Conservation (phyloP, 1,140 invertebrate species). For the Brachionus asplanchnoidis region DNA sequence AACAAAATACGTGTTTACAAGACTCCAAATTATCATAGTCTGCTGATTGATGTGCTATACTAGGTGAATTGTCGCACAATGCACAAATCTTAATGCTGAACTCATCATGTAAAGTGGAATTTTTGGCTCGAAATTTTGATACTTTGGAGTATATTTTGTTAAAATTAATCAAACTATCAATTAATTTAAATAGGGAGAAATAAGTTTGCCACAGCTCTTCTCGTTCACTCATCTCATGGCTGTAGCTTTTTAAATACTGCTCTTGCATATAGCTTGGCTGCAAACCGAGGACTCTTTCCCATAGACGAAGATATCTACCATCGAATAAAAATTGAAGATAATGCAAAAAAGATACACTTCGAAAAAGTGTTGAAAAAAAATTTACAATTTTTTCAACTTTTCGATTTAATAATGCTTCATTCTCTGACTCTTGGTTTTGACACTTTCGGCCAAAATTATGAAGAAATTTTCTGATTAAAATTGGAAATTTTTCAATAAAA, state of each 20-base stretch:
- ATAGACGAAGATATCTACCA: slow-evolving; percentile 14
- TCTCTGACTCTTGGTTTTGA: background rate
- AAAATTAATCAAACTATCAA: background rate
- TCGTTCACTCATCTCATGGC: background rate
- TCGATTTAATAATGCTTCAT: background rate
- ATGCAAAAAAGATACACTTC: background rate
- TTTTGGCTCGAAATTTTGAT: background rate
- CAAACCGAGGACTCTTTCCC: slow-evolving; percentile 10
- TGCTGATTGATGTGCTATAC: background rate
- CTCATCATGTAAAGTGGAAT: background rate
- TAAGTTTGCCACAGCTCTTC: slow-evolving; percentile 40
- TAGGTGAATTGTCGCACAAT: slow-evolving; percentile 16
- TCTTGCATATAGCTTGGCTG: background rate
- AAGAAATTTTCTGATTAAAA: background rate
- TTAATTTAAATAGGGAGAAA: slow-evolving; percentile 28
- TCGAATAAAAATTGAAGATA: slow-evolving; percentile 9
- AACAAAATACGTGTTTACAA: slow-evolving; percentile 22
- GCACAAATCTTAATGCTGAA: slow-evolving; percentile 1
- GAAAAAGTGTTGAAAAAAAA: background rate
- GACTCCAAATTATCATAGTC: background rate
- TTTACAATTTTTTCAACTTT: background rate
- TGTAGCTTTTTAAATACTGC: background rate
- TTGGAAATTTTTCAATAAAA: background rate
- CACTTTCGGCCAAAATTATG: background rate
- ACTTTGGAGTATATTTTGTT: slow-evolving; percentile 10